Evolutionary conservation across 2,888 invertebrate genomes (phyloP).

Genomic region (Azorinus chamasolen): DNA sequence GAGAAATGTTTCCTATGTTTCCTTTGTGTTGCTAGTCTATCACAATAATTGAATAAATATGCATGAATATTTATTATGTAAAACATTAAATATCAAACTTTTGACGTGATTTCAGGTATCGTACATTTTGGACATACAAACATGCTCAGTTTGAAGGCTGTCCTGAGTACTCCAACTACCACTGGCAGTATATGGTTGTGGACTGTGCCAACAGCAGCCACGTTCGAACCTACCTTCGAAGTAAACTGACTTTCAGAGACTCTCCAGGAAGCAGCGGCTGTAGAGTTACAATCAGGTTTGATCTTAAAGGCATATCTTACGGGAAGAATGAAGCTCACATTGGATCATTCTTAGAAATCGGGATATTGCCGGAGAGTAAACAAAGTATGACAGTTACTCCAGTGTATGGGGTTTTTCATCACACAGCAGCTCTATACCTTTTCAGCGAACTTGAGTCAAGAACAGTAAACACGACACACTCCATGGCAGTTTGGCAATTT

Average conservation of each 20-base stretch:
- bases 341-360: constrained; percentile 30
- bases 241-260: constrained; percentile 11
- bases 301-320: constrained; percentile 41
- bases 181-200: constrained; percentile 38
- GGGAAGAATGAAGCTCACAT: constrained; percentile 48
- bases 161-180: constrained; percentile 46
- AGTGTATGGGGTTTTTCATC: constrained; percentile 8
- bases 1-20: too few relatives aligned
- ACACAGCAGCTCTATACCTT: not conserved
- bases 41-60: too few relatives aligned
- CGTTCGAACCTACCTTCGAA: constrained; percentile 10
- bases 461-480: constrained; percentile 4
- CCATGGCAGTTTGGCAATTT: constrained; percentile 13
- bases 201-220: constrained; percentile 17
- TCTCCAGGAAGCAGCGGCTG: constrained; percentile 6
- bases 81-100: too few relatives aligned
- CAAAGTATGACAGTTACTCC: constrained; percentile 8
- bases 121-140: constrained; percentile 48
- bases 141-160: constrained; percentile 50
- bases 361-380: not conserved
- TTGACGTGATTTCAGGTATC: too few relatives aligned
- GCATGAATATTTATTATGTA: too few relatives aligned
- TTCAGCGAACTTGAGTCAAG: not conserved
- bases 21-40: too few relatives aligned
- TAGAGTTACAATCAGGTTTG: constrained; percentile 23